Conservation (phyloP, 23 tunicate species). For the Oikopleura dioica region DNA sequence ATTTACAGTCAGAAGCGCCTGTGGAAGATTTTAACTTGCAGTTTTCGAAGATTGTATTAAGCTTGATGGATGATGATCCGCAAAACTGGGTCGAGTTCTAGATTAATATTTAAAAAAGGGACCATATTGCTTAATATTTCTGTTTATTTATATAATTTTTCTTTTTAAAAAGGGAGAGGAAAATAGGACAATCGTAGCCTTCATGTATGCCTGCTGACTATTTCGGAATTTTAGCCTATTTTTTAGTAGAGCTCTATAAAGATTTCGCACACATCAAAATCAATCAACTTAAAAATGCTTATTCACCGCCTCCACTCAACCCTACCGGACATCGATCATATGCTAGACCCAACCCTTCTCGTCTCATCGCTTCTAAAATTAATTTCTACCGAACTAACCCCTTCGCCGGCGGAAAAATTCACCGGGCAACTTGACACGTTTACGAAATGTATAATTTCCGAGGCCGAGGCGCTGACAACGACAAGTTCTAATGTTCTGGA, state of each 20-base stretch:
- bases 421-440: background rate
- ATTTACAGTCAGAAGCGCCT: background rate
- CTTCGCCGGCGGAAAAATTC: background rate
- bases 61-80: background rate
- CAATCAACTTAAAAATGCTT: background rate
- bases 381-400: background rate
- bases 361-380: background rate
- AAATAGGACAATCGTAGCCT: too few species aligned
- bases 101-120: too few species aligned
- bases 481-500: background rate
- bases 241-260: background rate
- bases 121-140: too few species aligned
- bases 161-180: too few species aligned
- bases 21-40: background rate
- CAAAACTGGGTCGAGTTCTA: background rate
- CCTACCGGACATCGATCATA: background rate
- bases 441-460: background rate
- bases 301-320: background rate
- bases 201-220: too few species aligned
- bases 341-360: background rate
- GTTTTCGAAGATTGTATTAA: background rate
- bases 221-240: too few species aligned
- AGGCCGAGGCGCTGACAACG: background rate
- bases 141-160: too few species aligned
- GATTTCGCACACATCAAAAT: background rate